These are phyloP conservation scores for Acleris holmiana DNA, from an alignment of 2,888 invertebrate species.

Conservation along the genomic window DNA sequence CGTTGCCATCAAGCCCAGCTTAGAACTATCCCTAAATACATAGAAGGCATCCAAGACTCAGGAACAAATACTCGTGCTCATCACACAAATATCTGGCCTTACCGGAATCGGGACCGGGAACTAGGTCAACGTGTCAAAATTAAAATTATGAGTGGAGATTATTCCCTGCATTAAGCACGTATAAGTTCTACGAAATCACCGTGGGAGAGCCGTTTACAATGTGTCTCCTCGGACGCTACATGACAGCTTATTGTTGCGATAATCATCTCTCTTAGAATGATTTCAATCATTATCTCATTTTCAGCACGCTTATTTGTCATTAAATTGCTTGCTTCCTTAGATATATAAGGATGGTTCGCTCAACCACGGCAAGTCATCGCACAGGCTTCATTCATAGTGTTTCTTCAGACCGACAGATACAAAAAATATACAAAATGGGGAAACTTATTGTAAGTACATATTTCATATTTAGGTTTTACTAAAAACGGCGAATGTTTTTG, in stretches of 20 bases:
- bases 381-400: constrained; percentile 13
- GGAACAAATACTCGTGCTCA: no score
- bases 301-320: constrained; percentile 42
- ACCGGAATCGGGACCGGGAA: no score
- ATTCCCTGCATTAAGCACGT: not conserved
- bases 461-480: no score
- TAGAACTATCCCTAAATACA: no score
- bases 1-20: no score
- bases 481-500: no score
- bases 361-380: constrained; percentile 8
- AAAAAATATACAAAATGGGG: constrained; percentile 20
- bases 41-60: no score
- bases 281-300: constrained; percentile 46
- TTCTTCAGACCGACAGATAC: not conserved
- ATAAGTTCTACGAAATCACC: constrained; percentile 7
- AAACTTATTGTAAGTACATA: constrained; percentile 36
- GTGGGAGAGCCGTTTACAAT: constrained; percentile 8
- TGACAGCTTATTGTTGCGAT: constrained; percentile 21
- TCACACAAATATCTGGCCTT: no score
- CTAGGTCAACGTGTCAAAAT: no score
- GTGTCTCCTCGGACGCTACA: not conserved
- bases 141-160: no score
- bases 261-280: constrained; percentile 43
- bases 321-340: constrained; percentile 25
- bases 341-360: constrained; percentile 20